Percentiles rank a stretch among this genome's conserved stretches.
These are phyloP conservation scores for Tamias sibiricus DNA, from an alignment of 2,113 vertebrate genomes.

Conservation along the genomic window DNA sequence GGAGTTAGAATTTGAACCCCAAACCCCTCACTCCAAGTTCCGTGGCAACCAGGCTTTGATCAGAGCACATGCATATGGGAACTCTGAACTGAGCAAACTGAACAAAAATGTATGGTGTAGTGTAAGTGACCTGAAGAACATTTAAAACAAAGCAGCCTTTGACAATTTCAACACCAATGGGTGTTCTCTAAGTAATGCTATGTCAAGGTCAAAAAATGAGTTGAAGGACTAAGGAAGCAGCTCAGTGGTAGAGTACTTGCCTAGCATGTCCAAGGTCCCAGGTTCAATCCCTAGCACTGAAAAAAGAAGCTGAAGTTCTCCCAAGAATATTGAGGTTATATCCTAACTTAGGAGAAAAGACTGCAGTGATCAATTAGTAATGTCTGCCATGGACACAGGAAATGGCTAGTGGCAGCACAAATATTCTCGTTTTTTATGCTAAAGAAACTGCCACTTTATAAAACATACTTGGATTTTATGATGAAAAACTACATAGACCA, in stretches of 20 bases:
- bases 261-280: neutral
- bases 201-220: neutral
- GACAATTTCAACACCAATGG: neutral
- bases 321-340: neutral
- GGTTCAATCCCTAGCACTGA: neutral
- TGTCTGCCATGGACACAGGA: neutral
- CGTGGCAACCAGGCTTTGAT: neutral
- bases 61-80: neutral
- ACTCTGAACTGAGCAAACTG: neutral
- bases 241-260: neutral
- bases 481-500: neutral
- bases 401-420: neutral
- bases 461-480: slow-evolving; percentile 18
- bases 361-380: neutral
- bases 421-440: neutral
- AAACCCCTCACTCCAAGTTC: neutral
- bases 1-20: neutral
- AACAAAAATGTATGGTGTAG: neutral
- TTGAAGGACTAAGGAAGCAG: no score
- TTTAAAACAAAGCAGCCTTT: neutral
- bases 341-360: neutral
- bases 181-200: neutral
- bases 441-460: neutral
- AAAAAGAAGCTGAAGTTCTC: neutral
- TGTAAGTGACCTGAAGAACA: neutral